Evolutionary conservation across 2,797 vertebrate species (phyloP).

Genomic region (Harpagifer antarcticus): DNA sequence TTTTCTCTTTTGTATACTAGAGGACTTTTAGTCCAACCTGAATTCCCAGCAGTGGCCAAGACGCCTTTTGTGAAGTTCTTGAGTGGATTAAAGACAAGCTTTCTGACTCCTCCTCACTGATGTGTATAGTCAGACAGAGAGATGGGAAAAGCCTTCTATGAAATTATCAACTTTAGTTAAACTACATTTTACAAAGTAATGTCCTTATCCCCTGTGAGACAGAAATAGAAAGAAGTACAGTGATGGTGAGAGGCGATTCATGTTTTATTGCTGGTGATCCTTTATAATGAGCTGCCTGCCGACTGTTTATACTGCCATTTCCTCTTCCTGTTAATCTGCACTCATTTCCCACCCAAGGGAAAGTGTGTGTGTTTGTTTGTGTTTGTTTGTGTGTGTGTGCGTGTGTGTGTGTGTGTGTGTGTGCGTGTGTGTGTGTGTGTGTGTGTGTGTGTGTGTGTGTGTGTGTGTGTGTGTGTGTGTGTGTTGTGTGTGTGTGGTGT

Average conservation of each 20-base stretch:
- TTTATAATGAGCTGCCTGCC: constrained; percentile 61
- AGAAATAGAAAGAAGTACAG: neutral
- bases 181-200: constrained; percentile 9
- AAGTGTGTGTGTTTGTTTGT: constrained; percentile 21
- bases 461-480: constrained; percentile 29
- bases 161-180: constrained; percentile 7
- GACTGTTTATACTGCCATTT: constrained; percentile 74
- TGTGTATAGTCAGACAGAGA: constrained; percentile 4
- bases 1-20: constrained; percentile 21
- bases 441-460: constrained; percentile 29
- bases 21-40: neutral
- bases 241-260: constrained; percentile 31
- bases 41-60: neutral
- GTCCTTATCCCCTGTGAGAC: constrained; percentile 10
- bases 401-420: neutral
- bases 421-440: constrained; percentile 23
- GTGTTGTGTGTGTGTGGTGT: constrained; percentile 32
- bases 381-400: no score
- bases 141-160: neutral
- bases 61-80: constrained; percentile 31
- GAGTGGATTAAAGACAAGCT: constrained; percentile 36
- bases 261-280: constrained; percentile 66
- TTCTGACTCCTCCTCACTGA: constrained; percentile 13
- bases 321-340: constrained; percentile 77
- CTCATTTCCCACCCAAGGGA: constrained; percentile 59